phyloP scores from a whole-genome alignment of 2,888 invertebrate species.

The Synergus itoensis region DNA sequence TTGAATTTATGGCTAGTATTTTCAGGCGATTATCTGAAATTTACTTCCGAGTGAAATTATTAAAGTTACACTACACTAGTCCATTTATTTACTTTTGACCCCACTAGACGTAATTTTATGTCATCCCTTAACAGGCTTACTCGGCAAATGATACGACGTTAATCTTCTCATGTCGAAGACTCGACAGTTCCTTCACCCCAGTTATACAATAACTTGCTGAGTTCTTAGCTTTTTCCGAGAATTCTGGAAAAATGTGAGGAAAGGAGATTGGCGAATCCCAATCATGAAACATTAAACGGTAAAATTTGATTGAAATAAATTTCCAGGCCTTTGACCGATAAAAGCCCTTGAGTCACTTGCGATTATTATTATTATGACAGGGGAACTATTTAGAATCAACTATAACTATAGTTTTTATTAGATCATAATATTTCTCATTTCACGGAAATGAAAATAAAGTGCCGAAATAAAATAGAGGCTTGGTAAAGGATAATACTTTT shows the following conservation, averaged over 20 bases:
- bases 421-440: background rate
- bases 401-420: slow-evolving; percentile 11
- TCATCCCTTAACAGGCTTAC: slow-evolving; percentile 61
- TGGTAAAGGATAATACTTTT: background rate
- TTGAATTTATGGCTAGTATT: background rate
- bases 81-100: slow-evolving; percentile 46
- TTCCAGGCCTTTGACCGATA: background rate
- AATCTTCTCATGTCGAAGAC: slow-evolving; percentile 60
- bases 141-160: slow-evolving; percentile 64
- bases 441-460: background rate
- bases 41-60: background rate
- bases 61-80: background rate
- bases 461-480: background rate
- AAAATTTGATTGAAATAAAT: slow-evolving; percentile 19
- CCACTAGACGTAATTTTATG: slow-evolving; percentile 54
- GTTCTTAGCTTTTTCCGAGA: background rate
- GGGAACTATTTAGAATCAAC: slow-evolving; percentile 3
- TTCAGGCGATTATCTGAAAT: background rate
- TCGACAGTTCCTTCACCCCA: slow-evolving; percentile 55
- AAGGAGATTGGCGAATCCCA: background rate
- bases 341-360: background rate
- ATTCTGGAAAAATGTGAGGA: background rate
- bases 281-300: background rate
- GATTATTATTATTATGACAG: slow-evolving; percentile 3
- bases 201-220: slow-evolving; percentile 43